Percentiles rank a stretch among this genome's conserved stretches.
Evolutionary conservation across 2,888 invertebrate species (phyloP).

Genomic region (Pseudoips prasinana): DNA sequence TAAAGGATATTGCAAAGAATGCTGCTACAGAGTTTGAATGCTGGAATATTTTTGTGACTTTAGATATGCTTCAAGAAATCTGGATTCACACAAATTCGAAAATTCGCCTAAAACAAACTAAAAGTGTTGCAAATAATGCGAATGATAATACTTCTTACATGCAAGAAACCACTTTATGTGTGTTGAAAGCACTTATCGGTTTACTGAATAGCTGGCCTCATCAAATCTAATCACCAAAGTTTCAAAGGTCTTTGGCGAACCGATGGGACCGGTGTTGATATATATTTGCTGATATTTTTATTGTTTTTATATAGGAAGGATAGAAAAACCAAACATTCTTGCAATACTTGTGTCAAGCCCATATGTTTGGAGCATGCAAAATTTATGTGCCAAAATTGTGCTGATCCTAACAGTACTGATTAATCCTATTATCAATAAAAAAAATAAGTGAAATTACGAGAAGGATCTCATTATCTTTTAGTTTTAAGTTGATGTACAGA

Average conservation of each 20-base stretch:
- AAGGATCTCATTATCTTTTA: slow-evolving; percentile 3
- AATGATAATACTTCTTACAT: slow-evolving; percentile 5
- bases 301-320: not conserved
- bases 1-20: slow-evolving; percentile 2
- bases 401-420: slow-evolving; percentile 1
- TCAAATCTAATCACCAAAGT: slow-evolving; percentile 22
- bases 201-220: slow-evolving; percentile 15
- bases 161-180: slow-evolving; percentile 12
- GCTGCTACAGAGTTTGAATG: slow-evolving; percentile 9
- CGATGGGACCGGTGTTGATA: slow-evolving; percentile 32
- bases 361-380: slow-evolving; percentile 3
- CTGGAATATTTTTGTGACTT: slow-evolving; percentile 15
- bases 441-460: not conserved
- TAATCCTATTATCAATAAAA: slow-evolving; percentile 4
- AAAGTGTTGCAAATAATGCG: slow-evolving; percentile 3
- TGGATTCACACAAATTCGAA: slow-evolving; percentile 7
- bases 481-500: slow-evolving; percentile 1
- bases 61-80: slow-evolving; percentile 8
- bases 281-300: too few relatives aligned
- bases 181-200: slow-evolving; percentile 25
- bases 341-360: slow-evolving; percentile 1
- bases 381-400: slow-evolving; percentile 2
- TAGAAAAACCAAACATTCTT: too few relatives aligned
- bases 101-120: slow-evolving; percentile 3
- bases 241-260: slow-evolving; percentile 23